These are phyloP conservation scores for Carassius gibelio DNA, from an alignment of 2,113 vertebrate genomes.

Conservation along the genomic window DNA sequence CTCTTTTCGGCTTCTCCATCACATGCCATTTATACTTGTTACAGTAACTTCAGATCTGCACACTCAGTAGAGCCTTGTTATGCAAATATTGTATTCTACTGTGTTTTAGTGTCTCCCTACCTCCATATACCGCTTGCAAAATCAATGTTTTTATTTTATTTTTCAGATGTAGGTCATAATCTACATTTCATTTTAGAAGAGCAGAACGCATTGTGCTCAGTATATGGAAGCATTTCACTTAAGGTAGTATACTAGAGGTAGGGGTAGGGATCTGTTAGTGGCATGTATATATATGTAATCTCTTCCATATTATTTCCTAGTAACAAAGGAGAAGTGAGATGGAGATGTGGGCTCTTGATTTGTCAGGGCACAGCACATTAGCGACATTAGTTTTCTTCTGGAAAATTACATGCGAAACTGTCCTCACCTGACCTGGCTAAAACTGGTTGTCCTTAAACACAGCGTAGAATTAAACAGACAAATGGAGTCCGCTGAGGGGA, in stretches of 20 bases:
- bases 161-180: not conserved
- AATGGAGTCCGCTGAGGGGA: not conserved
- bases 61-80: not conserved
- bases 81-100: not conserved
- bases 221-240: not conserved
- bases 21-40: not conserved
- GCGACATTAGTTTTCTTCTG: slow-evolving; percentile 32
- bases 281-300: slow-evolving; percentile 12
- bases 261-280: not conserved
- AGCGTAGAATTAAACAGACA: not conserved
- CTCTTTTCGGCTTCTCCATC: not conserved
- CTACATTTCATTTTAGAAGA: not conserved
- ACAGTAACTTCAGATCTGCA: not conserved
- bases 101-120: not conserved
- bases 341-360: slow-evolving; percentile 19
- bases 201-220: not conserved
- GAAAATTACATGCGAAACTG: slow-evolving; percentile 73
- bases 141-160: not conserved
- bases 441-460: not conserved
- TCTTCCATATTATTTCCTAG: slow-evolving; percentile 43
- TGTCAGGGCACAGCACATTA: slow-evolving; percentile 30
- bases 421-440: not conserved
- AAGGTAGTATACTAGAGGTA: not conserved
- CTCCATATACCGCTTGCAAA: not conserved
- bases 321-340: slow-evolving; percentile 59